A percentile compares a stretch with the other conserved stretches of the same genome.
Conservation (phyloP, 53 echinoderm and acorn worm species). For the Actinopyga echinites region DNA sequence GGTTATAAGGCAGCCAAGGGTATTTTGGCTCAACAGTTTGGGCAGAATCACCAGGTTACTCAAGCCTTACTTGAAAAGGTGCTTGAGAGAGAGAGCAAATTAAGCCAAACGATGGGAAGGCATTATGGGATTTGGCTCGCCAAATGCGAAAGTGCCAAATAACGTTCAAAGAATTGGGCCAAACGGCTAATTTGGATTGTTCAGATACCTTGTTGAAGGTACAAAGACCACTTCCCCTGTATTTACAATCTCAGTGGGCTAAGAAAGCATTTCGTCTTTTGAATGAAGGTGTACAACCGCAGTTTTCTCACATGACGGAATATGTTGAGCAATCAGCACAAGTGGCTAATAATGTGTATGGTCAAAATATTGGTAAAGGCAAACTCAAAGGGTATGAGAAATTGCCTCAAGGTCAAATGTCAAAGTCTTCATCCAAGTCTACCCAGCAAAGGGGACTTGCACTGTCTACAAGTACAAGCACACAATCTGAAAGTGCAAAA, state of each 20-base stretch:
- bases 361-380: constrained; percentile 31
- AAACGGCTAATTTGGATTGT: constrained; percentile 42
- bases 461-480: too few species aligned
- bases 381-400: too few species aligned
- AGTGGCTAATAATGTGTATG: constrained; percentile 47
- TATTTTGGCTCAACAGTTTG: too few species aligned
- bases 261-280: constrained; percentile 3
- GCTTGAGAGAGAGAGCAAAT: constrained; percentile 9
- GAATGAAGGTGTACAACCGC: background rate
- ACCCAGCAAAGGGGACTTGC: too few species aligned
- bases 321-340: constrained; percentile 32
- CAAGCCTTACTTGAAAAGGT: constrained; percentile 43
- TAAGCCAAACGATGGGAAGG: constrained; percentile 52
- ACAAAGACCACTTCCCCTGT: background rate
- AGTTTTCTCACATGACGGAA: constrained; percentile 41
- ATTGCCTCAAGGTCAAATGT: too few species aligned
- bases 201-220: constrained; percentile 7
- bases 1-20: constrained; percentile 29
- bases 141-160: constrained; percentile 56
- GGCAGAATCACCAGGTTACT: background rate
- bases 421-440: too few species aligned
- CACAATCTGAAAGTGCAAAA: too few species aligned
- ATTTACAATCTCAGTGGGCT: constrained; percentile 12
- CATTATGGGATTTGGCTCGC: constrained; percentile 47
- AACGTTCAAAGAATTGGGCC: constrained; percentile 21